Percentiles rank a stretch among this genome's conserved stretches.
Evolutionary conservation across 2,113 vertebrate genomes (phyloP).

Genomic region (Isurus oxyrinchus): DNA sequence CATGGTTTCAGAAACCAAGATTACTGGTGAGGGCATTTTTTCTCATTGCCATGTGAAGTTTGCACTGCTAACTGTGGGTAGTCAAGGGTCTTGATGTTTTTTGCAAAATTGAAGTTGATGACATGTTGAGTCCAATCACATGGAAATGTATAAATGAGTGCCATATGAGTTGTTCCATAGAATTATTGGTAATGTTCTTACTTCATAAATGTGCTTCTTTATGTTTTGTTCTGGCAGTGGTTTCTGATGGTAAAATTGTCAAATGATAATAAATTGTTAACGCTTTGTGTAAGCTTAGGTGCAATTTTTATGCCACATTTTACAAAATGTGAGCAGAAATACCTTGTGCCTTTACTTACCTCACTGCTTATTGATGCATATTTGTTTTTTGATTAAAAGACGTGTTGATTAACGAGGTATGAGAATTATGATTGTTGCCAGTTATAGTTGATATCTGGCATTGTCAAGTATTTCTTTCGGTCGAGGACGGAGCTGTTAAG

Average conservation of each 20-base stretch:
- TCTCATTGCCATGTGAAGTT: background rate
- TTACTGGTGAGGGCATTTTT: background rate
- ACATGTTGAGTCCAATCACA: background rate
- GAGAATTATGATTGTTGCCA: background rate
- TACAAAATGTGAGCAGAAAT: background rate
- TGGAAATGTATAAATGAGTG: background rate
- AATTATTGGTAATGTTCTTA: background rate
- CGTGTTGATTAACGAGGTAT: background rate
- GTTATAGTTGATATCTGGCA: background rate
- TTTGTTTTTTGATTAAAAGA: too few species aligned
- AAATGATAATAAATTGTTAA: background rate
- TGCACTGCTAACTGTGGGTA: too few species aligned
- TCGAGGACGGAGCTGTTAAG: too few species aligned
- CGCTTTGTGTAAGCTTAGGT: background rate
- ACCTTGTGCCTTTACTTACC: too few species aligned
- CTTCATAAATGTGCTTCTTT: background rate
- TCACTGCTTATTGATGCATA: too few species aligned
- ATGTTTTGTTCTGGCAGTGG: background rate
- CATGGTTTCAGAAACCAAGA: background rate
- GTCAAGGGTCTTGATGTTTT: background rate
- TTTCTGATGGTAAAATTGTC: background rate
- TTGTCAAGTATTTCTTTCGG: background rate
- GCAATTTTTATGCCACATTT: background rate
- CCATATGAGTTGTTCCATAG: background rate
- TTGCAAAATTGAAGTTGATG: background rate